Base-by-base conservation (phyloP, 2,888 invertebrate genomes). In the Drosophila mayaguana region DNA sequence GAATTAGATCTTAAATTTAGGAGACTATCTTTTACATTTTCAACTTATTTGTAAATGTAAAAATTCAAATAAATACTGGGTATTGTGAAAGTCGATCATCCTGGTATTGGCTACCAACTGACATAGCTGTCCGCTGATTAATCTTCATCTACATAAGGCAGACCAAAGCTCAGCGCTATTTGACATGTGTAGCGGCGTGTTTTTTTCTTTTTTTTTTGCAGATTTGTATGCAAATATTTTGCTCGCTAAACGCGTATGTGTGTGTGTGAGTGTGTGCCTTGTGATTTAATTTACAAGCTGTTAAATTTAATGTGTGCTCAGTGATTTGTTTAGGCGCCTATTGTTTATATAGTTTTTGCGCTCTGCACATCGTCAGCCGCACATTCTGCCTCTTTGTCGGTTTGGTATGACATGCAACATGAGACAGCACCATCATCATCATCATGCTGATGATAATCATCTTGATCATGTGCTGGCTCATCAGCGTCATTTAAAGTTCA, bases 221-320 rank as follows among this genome's bases (percentile, higher is more conserved):
- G 80, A 80, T 80, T 80, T 63, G 64, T 64, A 77, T 80, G 79
- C 80, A 80, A 80, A 80, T 80, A 72, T 80, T 80, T 75, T 74
- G 68, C 73, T 56, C 50, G 43, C 43, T 46, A 11, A n/a, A 11
- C 28, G 51, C 20, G 36, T 40, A 28, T 61, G 69, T 43, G 72
- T 32, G 40, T 16, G 53, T 53, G 48, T 63, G 61, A 34, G 43
- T 75, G 80, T 69, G 74, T 71, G 70, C 36, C 42, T 63, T 60
- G 62, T 72, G 80, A 76, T 70, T 72, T 63, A 67, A 78, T 78
- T 78, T 78, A 78, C 78, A 78, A 68, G 67, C 78, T 78, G 75
- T 61, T 78, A 78, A 72, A 75, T 75, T 72, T 65, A 72, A 78
- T 72, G 63, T 72, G 34, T 76, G 62, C 62, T 59, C 64, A 50